Percentiles rank a stretch among this genome's conserved stretches.
These are phyloP conservation scores for Orchestia grillus DNA, from an alignment of 1,140 invertebrate genomes.

Conservation along the genomic window DNA sequence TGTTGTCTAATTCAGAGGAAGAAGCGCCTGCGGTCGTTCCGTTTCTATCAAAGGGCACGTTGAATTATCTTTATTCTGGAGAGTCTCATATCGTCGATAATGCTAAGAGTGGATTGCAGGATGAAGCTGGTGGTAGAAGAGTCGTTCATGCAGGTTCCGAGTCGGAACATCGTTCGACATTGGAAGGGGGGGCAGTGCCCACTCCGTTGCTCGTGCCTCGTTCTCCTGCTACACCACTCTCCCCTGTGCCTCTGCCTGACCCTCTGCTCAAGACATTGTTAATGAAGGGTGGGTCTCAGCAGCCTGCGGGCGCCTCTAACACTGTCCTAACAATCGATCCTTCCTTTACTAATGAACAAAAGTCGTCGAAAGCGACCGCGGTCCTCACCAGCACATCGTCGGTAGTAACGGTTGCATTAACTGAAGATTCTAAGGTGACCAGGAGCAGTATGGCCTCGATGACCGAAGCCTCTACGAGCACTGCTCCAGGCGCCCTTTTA, in stretches of 20 bases:
- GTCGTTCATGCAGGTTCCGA: not conserved
- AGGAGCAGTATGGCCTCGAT: conserved; percentile 11
- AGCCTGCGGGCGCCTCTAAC: not conserved
- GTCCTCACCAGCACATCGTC: not conserved
- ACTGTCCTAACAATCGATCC: conserved; percentile 46
- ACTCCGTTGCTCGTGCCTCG: not conserved
- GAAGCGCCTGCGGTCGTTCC: not conserved
- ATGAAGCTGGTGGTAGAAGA: not conserved
- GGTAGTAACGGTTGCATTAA: not conserved
- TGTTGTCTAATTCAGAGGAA: not conserved
- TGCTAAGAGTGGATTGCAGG: not conserved
- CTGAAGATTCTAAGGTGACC: not conserved
- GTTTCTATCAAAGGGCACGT: conserved; percentile 1
- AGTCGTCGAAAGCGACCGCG: not conserved
- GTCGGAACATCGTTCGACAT: not conserved
- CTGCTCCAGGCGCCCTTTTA: not conserved
- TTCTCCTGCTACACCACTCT: conserved; percentile 47
- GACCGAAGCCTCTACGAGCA: not conserved
- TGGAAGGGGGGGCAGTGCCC: not conserved
- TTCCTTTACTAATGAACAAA: conserved; percentile 35
- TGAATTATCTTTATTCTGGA: conserved; percentile 4
- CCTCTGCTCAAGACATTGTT: conserved; percentile 50
- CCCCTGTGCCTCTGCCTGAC: conserved; percentile 44
- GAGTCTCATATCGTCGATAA: not conserved
- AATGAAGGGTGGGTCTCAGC: conserved; percentile 17